A percentile compares a stretch with the other conserved stretches of the same genome.
These are phyloP conservation scores for Empis livida DNA, from an alignment of 2,888 invertebrate genomes.

Conservation along the genomic window DNA sequence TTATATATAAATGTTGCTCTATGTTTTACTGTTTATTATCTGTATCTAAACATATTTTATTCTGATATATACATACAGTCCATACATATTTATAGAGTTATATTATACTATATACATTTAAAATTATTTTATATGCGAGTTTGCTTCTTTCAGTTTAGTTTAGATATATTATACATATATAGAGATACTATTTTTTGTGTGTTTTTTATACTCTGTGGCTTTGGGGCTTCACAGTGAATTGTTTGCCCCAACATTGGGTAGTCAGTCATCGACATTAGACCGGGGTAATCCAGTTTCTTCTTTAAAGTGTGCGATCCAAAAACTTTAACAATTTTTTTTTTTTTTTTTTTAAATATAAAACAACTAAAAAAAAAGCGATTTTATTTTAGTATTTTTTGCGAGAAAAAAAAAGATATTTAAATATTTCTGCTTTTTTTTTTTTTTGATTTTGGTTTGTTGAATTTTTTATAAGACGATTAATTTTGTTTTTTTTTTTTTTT, in stretches of 20 bases:
- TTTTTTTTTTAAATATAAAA: too few relatives aligned
- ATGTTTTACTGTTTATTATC: background rate
- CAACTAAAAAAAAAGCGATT: too few relatives aligned
- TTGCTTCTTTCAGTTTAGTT: background rate
- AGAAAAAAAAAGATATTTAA: too few relatives aligned
- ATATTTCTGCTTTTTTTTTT: background rate
- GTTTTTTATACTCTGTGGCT: background rate
- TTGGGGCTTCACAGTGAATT: slow-evolving; percentile 1
- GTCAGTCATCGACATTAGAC: slow-evolving; percentile 25
- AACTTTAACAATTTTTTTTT: too few relatives aligned
- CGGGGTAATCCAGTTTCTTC: slow-evolving; percentile 20
- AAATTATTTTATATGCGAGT: too few relatives aligned
- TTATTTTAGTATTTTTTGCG: too few relatives aligned
- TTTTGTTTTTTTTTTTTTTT: slow-evolving; percentile 3
- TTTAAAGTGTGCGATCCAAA: background rate
- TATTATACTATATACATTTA: too few relatives aligned
- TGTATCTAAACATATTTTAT: background rate
- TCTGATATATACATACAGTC: background rate
- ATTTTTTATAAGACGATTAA: too few relatives aligned
- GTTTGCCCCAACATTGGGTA: slow-evolving; percentile 17
- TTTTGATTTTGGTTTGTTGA: slow-evolving; percentile 5
- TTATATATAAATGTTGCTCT: background rate
- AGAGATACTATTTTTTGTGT: too few relatives aligned
- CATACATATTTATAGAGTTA: background rate
- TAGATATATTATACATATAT: background rate